These are phyloP conservation scores for Theonella swinhoei DNA, from an alignment of 37 sponge, comb jelly and placozoan species.

Conservation along the genomic window DNA sequence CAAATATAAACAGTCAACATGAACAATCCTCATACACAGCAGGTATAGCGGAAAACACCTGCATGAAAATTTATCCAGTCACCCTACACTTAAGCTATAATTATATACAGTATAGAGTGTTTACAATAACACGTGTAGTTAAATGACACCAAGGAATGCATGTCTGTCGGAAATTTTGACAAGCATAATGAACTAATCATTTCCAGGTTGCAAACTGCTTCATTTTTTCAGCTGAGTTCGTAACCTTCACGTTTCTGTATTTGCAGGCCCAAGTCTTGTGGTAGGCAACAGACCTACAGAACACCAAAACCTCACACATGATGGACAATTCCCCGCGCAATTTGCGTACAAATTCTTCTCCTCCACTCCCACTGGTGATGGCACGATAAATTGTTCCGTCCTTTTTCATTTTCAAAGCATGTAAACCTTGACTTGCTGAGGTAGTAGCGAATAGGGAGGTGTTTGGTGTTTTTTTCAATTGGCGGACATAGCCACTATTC, in stretches of 20 bases:
- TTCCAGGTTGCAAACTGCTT: slow-evolving; percentile 18
- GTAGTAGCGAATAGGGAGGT: slow-evolving; percentile 8
- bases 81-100: too few species aligned
- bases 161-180: too few species aligned
- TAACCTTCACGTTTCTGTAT: slow-evolving; percentile 5
- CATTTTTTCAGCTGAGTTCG: neutral
- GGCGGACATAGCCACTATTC: neutral
- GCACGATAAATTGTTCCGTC: slow-evolving; percentile 4
- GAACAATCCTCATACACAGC: too few species aligned
- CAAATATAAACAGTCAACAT: too few species aligned
- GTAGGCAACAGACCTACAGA: slow-evolving; percentile 5
- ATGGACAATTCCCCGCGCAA: neutral
- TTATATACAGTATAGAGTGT: too few species aligned
- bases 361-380: slow-evolving; percentile 11
- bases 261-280: slow-evolving; percentile 17
- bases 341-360: slow-evolving; percentile 7
- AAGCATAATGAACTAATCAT: too few species aligned
- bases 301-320: slow-evolving; percentile 7
- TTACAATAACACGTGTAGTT: too few species aligned
- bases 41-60: too few species aligned
- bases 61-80: too few species aligned
- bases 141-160: too few species aligned
- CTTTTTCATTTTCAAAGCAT: neutral
- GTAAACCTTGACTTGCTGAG: neutral
- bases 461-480: neutral